Base-by-base conservation (phyloP, 2,797 vertebrate species). In the Cyclopterus lumpus region DNA sequence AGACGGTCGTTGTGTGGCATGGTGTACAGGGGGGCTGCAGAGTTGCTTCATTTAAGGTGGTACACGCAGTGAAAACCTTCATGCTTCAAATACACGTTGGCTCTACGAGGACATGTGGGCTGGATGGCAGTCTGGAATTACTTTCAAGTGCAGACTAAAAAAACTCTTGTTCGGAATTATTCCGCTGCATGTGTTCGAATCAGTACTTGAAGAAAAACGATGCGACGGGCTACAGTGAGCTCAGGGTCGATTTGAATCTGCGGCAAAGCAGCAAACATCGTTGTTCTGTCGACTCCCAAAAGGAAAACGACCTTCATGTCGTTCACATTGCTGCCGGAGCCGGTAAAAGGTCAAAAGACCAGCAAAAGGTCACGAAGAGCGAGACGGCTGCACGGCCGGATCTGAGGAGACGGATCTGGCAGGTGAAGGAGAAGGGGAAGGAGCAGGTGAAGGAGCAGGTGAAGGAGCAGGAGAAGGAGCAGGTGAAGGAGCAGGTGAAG, bases 301-400 rank as follows among this genome's bases (percentile, higher is more conserved):
- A 26, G 3, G 14, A n/a, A 30, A 14, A 18, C 1, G 9, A 53
- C 59, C 24, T 63, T 18, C 1, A 32, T 15, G 1, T 42, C 11
- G 24, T 4, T 49, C 8, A 7, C 44, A 0, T 28, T 36, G 49
- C 40, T 30, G 46, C 15, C 10, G 8, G 60, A 64, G 18, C 42
- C 44, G 38, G 38, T 53, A 42, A 81, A 71, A 77, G 66, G 73
- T 40, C 73, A 71, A 48, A 7, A 73, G 57, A 40, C 40, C 0
- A 2, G 5, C 15, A 1, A 68, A 81, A 81, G 83, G 75, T 73
- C 71, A 78, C 2, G 1, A 32, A 16, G 42, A 34, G 38, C 34
- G 53, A 58, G 71, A 73, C n/a, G 2, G 36, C 73, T 24, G 46
- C 57, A 26, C 65, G n/a, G 20, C 38, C n/a, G n/a, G n/a, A n/a